phyloP scores from a whole-genome alignment of 2,113 vertebrate species.

The Lathamus discolor region DNA sequence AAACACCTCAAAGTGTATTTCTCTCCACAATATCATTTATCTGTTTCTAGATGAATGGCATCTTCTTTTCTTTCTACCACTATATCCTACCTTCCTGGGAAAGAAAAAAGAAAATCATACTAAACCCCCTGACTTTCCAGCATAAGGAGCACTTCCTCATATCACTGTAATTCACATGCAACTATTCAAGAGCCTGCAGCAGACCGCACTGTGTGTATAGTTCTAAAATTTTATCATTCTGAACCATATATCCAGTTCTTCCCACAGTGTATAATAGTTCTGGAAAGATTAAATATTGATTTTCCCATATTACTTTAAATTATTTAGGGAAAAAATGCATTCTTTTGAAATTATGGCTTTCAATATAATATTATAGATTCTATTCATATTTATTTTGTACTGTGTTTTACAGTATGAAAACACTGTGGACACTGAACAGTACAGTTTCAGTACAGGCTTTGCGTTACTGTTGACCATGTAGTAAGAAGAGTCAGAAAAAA shows the following conservation, averaged over 20 bases:
- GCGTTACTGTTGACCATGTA: background rate
- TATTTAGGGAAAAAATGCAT: background rate
- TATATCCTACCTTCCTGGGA: background rate
- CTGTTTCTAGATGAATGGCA: background rate
- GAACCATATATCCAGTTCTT: slow-evolving; percentile 14
- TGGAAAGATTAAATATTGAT: slow-evolving; percentile 69
- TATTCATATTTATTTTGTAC: slow-evolving; percentile 35
- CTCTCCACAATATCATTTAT: background rate
- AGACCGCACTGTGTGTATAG: background rate
- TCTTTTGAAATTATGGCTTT: slow-evolving; percentile 30
- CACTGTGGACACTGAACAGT: background rate
- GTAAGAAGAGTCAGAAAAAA: background rate
- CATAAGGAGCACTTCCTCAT: background rate
- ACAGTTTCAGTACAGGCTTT: background rate
- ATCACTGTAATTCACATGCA: background rate
- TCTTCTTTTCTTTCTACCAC: background rate
- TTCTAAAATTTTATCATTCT: background rate
- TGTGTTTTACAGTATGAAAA: background rate
- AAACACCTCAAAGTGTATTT: background rate
- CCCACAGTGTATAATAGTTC: background rate
- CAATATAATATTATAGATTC: background rate
- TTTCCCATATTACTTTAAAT: slow-evolving; percentile 47
- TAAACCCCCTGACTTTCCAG: background rate
- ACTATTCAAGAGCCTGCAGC: background rate
- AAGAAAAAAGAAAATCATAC: background rate